Conservation (phyloP, 2,113 vertebrate genomes). For the Syngnathus typhle region DNA sequence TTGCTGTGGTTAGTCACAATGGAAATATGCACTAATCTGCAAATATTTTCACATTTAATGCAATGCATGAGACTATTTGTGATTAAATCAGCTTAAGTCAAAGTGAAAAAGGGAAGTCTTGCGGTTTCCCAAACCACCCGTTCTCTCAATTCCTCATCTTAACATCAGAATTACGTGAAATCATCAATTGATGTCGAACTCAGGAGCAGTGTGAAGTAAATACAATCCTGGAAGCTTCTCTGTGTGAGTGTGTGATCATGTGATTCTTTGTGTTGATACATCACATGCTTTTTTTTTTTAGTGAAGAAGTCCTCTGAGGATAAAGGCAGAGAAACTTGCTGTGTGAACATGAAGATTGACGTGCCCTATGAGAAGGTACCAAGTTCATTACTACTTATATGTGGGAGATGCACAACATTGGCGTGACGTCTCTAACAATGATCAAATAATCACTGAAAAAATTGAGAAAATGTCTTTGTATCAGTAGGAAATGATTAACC, state of each 20-base stretch:
- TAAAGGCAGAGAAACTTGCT: not conserved
- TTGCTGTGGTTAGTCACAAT: too few species aligned
- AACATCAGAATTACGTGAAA: not conserved
- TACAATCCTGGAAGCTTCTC: not conserved
- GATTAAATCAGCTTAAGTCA: not conserved
- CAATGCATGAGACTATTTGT: not conserved
- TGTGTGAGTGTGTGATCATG: not conserved
- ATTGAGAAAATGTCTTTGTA: too few species aligned
- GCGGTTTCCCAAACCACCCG: not conserved
- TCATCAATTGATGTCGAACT: not conserved
- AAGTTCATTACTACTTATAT: not conserved
- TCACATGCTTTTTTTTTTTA: constrained; percentile 4
- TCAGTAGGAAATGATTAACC: too few species aligned
- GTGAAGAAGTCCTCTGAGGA: not conserved
- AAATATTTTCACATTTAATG: not conserved
- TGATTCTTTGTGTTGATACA: not conserved
- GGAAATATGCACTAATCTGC: not conserved
- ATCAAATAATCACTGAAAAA: too few species aligned
- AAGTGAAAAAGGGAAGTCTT: not conserved
- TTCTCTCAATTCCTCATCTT: not conserved
- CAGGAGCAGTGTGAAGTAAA: not conserved
- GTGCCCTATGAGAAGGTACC: constrained; percentile 60
- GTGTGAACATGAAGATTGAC: constrained; percentile 46
- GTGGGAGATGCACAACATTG: too few species aligned
- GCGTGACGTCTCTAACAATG: too few species aligned